Conservation (phyloP, 2,797 vertebrate genomes). For the Merluccius polli region DNA sequence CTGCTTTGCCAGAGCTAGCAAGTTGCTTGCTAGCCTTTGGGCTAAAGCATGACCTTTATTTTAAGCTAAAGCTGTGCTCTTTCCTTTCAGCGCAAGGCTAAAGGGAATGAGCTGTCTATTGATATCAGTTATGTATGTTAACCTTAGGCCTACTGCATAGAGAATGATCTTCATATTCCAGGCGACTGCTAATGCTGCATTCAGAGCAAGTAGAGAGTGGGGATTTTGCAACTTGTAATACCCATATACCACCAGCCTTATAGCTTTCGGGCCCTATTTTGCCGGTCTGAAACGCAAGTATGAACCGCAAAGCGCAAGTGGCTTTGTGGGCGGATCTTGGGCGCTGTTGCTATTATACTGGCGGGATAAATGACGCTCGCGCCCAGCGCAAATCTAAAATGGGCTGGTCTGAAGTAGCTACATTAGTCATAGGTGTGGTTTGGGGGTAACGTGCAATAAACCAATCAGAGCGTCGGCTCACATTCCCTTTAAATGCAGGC, state of each 20-base stretch:
- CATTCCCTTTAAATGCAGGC: no score
- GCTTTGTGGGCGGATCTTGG: no score
- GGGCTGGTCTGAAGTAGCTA: no score
- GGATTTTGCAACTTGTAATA: not conserved
- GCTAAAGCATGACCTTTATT: not conserved
- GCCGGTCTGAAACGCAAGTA: no score
- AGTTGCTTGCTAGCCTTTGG: not conserved
- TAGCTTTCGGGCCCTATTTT: no score
- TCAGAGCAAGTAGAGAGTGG: not conserved
- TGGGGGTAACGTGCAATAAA: no score
- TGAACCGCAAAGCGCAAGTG: no score
- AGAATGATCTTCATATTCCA: not conserved
- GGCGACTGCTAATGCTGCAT: not conserved
- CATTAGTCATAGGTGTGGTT: no score
- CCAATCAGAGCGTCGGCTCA: no score
- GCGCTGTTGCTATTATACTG: no score
- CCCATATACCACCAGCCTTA: not conserved
- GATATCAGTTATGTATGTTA: slow-evolving; percentile 4
- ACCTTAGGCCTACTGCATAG: slow-evolving; percentile 1
- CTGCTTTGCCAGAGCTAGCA: not conserved
- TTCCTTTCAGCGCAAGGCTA: not conserved
- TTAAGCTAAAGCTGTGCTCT: slow-evolving; percentile 1
- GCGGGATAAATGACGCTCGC: no score
- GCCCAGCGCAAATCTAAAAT: no score
- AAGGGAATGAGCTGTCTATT: slow-evolving; percentile 7